Base-by-base conservation (phyloP, 2,797 vertebrate genomes). In the Gallinago nigripennis region DNA sequence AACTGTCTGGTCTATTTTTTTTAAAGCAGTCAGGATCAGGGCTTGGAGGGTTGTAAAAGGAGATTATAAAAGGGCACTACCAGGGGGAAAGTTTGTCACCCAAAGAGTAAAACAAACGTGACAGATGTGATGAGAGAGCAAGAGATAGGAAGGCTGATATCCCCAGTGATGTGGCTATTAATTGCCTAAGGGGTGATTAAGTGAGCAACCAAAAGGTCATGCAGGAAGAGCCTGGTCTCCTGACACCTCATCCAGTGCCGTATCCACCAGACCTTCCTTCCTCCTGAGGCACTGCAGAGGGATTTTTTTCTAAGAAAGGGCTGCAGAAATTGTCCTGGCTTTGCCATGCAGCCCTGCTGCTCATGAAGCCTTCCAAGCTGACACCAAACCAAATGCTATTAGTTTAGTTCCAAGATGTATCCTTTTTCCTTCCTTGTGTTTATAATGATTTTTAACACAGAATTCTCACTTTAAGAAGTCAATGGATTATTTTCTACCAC, bases 191-290 rank as follows among this genome's bases (percentile, higher is more conserved):
- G 50, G 51, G 66, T 92, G 68, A 94, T 87, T 57, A 89, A 93
- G 51, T 51, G 78, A 63, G 80, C 45, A 86, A 64, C 30, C 91
- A 69, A 92, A 93, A 96, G 81, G 93, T 86, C 92, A 89, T 3
- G 9, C 70, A 85, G 76, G 45, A 92, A 78, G 60, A 92, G 43
- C 23, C 28, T 69, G 71, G 35, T 86, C 54, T 76, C 19, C 8
- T 50, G 76, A 91, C 37, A 68, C 19, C 14, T 4, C n/a, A 30
- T 66, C n/a, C 79, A 88, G 30, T 28, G 37, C n/a, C 1, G 1
- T 46, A 69, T 58, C 45, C 37, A 81, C 65, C 27, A 88, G 58
- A 78, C 8, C 69, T 91, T 76, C 86, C 72, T 91, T 79, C 61
- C 57, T 90, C 28, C 57, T 71, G 37, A 88, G 31, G 48, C 23